A percentile compares a stretch with the other conserved stretches of the same genome.
Conservation (phyloP, 1,140 invertebrate genomes). For the Drosophila persimilis region DNA sequence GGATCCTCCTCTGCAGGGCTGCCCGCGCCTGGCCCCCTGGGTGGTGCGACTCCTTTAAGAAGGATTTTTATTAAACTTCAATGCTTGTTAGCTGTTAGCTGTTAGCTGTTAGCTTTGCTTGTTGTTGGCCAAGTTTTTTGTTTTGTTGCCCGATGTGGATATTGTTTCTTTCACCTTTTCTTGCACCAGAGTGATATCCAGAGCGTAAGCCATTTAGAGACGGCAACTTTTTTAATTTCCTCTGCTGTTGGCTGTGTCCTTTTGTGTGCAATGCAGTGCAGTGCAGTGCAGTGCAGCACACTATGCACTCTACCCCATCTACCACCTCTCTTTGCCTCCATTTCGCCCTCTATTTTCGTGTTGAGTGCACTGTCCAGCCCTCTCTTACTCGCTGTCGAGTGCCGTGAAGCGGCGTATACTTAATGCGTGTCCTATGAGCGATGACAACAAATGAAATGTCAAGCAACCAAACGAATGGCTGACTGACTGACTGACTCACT, state of each 20-base stretch:
- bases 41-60: conserved; percentile 22
- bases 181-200: conserved; percentile 36
- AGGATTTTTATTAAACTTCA: conserved; percentile 58
- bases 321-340: background rate
- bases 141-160: conserved; percentile 27
- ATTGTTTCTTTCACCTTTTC: conserved; percentile 50
- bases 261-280: background rate
- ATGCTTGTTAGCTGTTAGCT: conserved; percentile 48
- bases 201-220: conserved; percentile 38
- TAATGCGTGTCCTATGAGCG: conserved; percentile 42
- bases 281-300: background rate
- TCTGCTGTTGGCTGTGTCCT: conserved; percentile 22
- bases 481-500: background rate
- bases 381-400: background rate
- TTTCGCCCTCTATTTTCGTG: background rate
- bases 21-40: background rate
- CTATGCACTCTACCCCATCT: background rate
- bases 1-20: no score
- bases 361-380: background rate
- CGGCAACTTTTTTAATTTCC: conserved; percentile 58
- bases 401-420: conserved; percentile 55
- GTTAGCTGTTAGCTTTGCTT: conserved; percentile 34
- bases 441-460: conserved; percentile 59
- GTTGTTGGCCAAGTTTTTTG: conserved; percentile 24
- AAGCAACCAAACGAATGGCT: conserved; percentile 3